Evolutionary conservation across 2,888 invertebrate genomes (phyloP).

Genomic region (Torymus auratus): DNA sequence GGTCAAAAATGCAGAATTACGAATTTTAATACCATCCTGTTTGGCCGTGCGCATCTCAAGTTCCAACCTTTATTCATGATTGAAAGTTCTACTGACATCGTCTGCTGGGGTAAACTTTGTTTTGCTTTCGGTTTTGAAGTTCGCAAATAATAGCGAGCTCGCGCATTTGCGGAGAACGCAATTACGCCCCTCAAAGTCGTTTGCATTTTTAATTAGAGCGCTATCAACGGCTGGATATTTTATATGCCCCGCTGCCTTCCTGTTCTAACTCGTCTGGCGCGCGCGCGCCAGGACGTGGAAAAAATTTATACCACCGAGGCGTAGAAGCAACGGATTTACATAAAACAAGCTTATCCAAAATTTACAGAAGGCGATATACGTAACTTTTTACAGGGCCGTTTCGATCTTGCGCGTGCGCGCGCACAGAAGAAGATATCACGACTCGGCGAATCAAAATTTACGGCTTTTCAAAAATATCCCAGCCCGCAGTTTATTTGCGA

Average conservation of each 20-base stretch:
- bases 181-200: conserved; percentile 5
- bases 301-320: not conserved
- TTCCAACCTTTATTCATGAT: conserved; percentile 11
- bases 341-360: not conserved
- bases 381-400: conserved; percentile 20
- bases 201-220: conserved; percentile 8
- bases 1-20: too few species aligned
- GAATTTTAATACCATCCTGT: too few species aligned
- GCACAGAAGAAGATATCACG: not conserved
- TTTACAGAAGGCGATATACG: not conserved
- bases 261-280: too few species aligned
- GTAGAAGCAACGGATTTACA: not conserved
- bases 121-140: conserved; percentile 17
- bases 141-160: not conserved
- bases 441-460: conserved; percentile 9
- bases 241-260: not conserved
- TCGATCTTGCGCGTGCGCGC: too few species aligned
- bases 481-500: not conserved
- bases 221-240: not conserved
- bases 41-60: not conserved
- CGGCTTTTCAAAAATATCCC: conserved; percentile 13
- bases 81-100: conserved; percentile 21
- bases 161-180: not conserved
- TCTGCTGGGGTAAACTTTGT: conserved; percentile 24
- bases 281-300: too few species aligned